phyloP scores from a whole-genome alignment of 1,140 invertebrate genomes.

The Protaetia brevitarsis region DNA sequence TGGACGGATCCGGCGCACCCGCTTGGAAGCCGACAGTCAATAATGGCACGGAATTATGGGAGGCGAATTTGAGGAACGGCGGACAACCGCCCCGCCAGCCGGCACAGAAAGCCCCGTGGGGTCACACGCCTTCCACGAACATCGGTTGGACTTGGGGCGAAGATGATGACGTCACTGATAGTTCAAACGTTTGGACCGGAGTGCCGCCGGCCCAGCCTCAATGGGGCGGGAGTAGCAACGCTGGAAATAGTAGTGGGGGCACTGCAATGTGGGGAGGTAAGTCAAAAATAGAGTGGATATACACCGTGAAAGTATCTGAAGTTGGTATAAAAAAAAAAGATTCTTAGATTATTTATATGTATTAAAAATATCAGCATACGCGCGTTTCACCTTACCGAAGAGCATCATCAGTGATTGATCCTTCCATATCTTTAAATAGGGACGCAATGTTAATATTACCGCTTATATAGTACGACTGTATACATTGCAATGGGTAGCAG shows the following conservation, averaged over 20 bases:
- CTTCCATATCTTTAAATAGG: no score
- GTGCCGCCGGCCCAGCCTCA: conserved; percentile 48
- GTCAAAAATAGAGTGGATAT: conserved; percentile 6
- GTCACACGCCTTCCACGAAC: conserved; percentile 85
- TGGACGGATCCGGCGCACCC: conserved; percentile 59
- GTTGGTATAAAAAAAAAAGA: neutral
- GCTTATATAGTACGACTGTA: no score
- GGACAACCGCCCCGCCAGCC: conserved; percentile 80
- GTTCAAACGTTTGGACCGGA: conserved; percentile 74
- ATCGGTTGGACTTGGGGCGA: conserved; percentile 93
- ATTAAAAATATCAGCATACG: no score
- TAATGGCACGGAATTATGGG: conserved; percentile 93
- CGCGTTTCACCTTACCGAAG: no score
- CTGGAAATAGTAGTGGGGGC: conserved; percentile 48
- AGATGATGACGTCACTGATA: conserved; percentile 78
- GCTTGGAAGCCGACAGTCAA: conserved; percentile 84
- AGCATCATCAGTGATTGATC: no score
- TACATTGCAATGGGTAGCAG: no score
- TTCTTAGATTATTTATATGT: no score
- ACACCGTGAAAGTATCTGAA: neutral
- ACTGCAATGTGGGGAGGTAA: conserved; percentile 53
- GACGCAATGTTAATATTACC: no score
- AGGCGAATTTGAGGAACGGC: conserved; percentile 85
- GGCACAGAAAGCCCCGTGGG: conserved; percentile 83
- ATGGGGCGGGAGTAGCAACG: conserved; percentile 46